Base-by-base conservation (phyloP, 1,140 invertebrate genomes). In the Apis mellifera region DNA sequence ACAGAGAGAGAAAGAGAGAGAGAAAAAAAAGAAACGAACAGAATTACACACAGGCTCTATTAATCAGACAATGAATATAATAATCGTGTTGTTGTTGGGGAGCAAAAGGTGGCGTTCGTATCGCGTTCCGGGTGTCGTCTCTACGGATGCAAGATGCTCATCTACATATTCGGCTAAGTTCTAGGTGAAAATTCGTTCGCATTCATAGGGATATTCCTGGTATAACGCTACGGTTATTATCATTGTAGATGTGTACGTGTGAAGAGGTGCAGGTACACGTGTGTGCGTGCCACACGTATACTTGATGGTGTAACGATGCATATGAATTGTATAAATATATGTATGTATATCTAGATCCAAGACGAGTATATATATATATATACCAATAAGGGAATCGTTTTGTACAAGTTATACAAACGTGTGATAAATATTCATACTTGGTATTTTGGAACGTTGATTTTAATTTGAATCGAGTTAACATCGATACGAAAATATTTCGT, bases 91-190 rank as follows among this genome's bases (percentile, higher is more conserved):
- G 62, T 64, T 32, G 13, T 64, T 26, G 55, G 32, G 15, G 26
- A 62, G 71, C 52, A 55, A 59, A 60, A 59, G 42, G 52, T 59
- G 65, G 48, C 42, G 23, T 48, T 52, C 13, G 65, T 79, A 26
- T 70, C 77, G 48, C 55, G 54, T 32, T 52, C 54, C 13, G 75
- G 50, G 32, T 52, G 19, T 59, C 32, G 13, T n/a, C 50, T 87
- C 88, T 90, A 89, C 86, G 74, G 68, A 89, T 86, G 88, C 85
- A 91, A 84, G 87, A 91, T 91, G 87, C 90, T 86, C 74, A 86
- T 84, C 86, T 91, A 91, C 89, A 90, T 15, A 13, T 48, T 59
- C 76, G 78, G 72, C 60, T 78, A 88, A 88, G 74, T 32, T 70
- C 21, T 69, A 50, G 17, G 15, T 54, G n/a, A 71, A 71, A 66